These are phyloP conservation scores for Oryzaephilus surinamensis DNA, from an alignment of 1,140 invertebrate genomes.

Conservation along the genomic window DNA sequence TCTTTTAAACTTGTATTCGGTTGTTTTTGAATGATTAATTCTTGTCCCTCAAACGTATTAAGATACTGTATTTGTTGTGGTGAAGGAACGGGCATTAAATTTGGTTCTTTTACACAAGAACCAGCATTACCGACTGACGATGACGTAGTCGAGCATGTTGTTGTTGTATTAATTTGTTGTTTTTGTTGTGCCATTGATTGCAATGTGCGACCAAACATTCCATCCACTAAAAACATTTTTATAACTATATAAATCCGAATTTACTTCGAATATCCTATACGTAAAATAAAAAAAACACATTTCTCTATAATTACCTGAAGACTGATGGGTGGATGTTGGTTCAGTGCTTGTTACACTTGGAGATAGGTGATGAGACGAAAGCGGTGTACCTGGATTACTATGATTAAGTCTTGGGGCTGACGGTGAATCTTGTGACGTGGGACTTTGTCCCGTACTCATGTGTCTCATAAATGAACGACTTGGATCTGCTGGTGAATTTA, in stretches of 20 bases:
- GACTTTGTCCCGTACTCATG: slow-evolving; percentile 50
- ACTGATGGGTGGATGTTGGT: slow-evolving; percentile 37
- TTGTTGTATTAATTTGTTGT: slow-evolving; percentile 39
- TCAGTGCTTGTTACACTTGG: slow-evolving; percentile 41
- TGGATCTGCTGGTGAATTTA: slow-evolving; percentile 59
- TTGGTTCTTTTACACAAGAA: slow-evolving; percentile 57
- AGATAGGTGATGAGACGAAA: slow-evolving; percentile 51
- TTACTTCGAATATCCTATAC: too few species aligned
- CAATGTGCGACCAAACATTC: slow-evolving; percentile 69
- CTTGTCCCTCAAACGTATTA: slow-evolving; percentile 92
- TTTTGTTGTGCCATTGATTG: slow-evolving; percentile 69
- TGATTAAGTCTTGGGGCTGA: slow-evolving; percentile 43
- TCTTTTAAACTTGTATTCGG: slow-evolving; percentile 77
- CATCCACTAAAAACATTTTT: slow-evolving; percentile 44
- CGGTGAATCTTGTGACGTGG: slow-evolving; percentile 43
- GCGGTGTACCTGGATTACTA: slow-evolving; percentile 61
- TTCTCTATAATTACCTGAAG: slow-evolving; percentile 32
- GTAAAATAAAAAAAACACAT: neutral
- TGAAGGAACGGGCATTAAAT: slow-evolving; percentile 91
- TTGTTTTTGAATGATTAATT: slow-evolving; percentile 93
- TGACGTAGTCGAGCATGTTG: slow-evolving; percentile 30
- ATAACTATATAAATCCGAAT: neutral
- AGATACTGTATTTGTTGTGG: slow-evolving; percentile 93
- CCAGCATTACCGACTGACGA: slow-evolving; percentile 36
- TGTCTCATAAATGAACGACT: slow-evolving; percentile 40